Percentiles rank a stretch among this genome's conserved stretches.
Conservation (phyloP, 2,797 vertebrate species). For the Sebastes variabilis region DNA sequence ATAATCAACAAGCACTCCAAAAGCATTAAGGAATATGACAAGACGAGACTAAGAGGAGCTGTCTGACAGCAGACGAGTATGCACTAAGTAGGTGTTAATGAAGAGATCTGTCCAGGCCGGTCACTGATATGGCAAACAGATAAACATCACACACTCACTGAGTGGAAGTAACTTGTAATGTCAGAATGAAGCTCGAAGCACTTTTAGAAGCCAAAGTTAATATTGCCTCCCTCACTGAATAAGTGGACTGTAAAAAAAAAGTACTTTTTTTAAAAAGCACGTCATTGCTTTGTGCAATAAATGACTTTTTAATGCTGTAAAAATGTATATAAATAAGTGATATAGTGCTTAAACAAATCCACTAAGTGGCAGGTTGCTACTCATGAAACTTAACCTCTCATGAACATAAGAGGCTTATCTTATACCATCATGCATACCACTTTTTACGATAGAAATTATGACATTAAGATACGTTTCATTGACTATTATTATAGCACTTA, state of each 20-base stretch:
- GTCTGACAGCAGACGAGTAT: constrained; percentile 62
- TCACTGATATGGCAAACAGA: constrained; percentile 75
- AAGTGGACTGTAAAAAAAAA: background rate
- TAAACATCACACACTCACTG: constrained; percentile 74
- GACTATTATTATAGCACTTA: background rate
- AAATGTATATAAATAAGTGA: background rate
- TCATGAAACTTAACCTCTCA: background rate
- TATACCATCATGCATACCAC: background rate
- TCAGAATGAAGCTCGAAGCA: constrained; percentile 63
- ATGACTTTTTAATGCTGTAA: background rate
- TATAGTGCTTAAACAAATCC: background rate
- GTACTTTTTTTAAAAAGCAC: background rate
- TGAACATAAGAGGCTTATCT: background rate
- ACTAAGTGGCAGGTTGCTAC: background rate
- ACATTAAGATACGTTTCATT: background rate
- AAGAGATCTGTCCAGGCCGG: constrained; percentile 78
- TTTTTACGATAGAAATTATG: background rate
- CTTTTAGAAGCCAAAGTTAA: constrained; percentile 47
- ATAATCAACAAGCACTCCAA: constrained; percentile 56
- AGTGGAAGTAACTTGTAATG: constrained; percentile 68
- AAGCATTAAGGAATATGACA: constrained; percentile 51
- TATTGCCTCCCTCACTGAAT: constrained; percentile 14
- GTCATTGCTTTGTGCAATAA: background rate
- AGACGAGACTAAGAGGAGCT: constrained; percentile 43
- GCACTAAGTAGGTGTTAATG: constrained; percentile 72